Evolutionary conservation across 2,797 vertebrate genomes (phyloP).

Genomic region (Phoxinus dragarum): DNA sequence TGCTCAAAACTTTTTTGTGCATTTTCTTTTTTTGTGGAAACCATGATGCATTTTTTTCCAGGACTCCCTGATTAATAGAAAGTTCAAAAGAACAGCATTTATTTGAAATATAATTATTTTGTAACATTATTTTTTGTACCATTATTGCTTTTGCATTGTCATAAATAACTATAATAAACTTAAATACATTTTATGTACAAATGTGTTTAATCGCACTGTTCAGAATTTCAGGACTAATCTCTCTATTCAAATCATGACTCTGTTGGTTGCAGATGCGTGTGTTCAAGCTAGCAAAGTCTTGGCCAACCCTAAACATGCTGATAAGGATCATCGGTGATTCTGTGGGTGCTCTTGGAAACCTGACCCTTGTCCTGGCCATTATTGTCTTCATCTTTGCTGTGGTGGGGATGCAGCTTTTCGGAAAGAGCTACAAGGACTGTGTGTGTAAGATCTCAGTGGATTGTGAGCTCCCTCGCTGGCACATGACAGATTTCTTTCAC

Average conservation of each 20-base stretch:
- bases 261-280: slow-evolving; percentile 86
- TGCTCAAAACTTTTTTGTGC: no score
- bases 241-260: not conserved
- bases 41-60: no score
- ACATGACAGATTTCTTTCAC: slow-evolving; percentile 97
- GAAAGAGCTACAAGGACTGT: slow-evolving; percentile 90
- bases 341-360: slow-evolving; percentile 91
- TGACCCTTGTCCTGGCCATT: slow-evolving; percentile 93
- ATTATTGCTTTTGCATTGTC: not conserved
- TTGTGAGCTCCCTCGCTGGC: slow-evolving; percentile 92
- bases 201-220: not conserved
- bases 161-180: not conserved
- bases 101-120: no score
- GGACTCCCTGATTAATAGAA: no score
- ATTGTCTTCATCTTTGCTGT: slow-evolving; percentile 97
- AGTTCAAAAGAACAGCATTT: no score
- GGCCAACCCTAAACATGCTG: slow-evolving; percentile 96
- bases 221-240: not conserved
- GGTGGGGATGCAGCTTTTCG: slow-evolving; percentile 97
- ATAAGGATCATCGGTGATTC: slow-evolving; percentile 98
- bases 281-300: slow-evolving; percentile 96
- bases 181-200: not conserved
- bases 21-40: no score
- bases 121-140: no score
- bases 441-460: slow-evolving; percentile 88